Evolutionary conservation across 1,140 invertebrate species (phyloP).

Genomic region (Drosophila carrolli): DNA sequence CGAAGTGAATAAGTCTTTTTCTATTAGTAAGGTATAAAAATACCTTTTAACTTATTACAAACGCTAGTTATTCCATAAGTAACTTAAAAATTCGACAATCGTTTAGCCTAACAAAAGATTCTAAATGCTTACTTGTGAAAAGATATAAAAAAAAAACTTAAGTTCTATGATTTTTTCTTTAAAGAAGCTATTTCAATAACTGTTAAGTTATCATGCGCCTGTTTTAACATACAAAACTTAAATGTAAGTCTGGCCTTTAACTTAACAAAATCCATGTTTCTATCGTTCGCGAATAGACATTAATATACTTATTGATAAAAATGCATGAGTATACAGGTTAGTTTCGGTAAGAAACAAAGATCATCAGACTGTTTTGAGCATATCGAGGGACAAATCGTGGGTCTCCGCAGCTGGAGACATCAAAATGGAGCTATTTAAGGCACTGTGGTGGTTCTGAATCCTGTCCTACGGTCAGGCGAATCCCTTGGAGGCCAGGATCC

Average conservation of each 20-base stretch:
- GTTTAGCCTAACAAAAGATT: background rate
- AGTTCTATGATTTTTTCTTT: too few relatives aligned
- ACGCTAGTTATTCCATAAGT: background rate
- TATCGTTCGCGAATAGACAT: background rate
- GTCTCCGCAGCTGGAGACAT: conserved; percentile 16
- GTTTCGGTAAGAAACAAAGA: background rate
- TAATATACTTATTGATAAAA: background rate
- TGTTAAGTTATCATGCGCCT: background rate
- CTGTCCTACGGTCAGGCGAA: conserved; percentile 4
- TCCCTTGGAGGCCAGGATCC: conserved; percentile 24
- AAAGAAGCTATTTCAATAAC: too few relatives aligned
- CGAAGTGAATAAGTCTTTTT: too few relatives aligned
- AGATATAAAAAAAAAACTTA: too few relatives aligned
- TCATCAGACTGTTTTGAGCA: background rate
- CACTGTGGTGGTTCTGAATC: background rate
- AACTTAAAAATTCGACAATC: background rate
- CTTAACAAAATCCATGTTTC: background rate
- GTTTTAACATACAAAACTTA: too few relatives aligned
- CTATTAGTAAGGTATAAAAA: too few relatives aligned
- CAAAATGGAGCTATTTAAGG: background rate
- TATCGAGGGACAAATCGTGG: background rate
- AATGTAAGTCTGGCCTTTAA: background rate
- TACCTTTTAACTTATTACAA: background rate
- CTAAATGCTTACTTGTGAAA: too few relatives aligned
- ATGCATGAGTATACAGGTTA: background rate